phyloP scores from a whole-genome alignment of 2,113 vertebrate species.

The Colinus virginianus region DNA sequence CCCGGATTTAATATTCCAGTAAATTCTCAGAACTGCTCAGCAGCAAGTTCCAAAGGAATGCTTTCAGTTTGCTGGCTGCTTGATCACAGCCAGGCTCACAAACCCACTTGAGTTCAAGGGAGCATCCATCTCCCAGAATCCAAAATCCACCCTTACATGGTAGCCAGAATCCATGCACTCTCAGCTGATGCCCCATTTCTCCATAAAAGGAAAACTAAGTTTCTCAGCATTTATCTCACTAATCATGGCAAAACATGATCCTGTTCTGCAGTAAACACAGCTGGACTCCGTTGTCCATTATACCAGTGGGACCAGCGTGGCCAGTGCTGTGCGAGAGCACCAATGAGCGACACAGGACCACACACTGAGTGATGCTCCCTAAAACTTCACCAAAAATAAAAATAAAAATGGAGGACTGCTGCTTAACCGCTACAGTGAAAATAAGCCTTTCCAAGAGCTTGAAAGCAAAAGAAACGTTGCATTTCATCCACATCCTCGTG shows the following conservation, averaged over 20 bases:
- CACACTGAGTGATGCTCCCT: background rate
- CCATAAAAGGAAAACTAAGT: background rate
- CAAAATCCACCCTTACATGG: background rate
- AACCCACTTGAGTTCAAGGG: background rate
- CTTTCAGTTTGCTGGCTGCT: background rate
- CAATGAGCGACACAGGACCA: background rate
- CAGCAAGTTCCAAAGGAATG: background rate
- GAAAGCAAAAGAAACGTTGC: background rate
- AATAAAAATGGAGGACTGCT: background rate
- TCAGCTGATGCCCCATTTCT: background rate
- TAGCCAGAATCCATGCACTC: background rate
- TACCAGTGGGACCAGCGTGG: background rate
- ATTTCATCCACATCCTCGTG: background rate
- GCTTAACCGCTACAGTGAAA: background rate
- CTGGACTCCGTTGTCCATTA: background rate
- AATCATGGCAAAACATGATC: background rate
- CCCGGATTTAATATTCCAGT: background rate
- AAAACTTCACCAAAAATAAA: background rate
- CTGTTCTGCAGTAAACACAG: background rate
- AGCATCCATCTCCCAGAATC: background rate
- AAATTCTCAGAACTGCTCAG: background rate
- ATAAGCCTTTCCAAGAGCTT: background rate
- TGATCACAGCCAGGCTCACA: background rate
- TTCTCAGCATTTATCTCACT: background rate
- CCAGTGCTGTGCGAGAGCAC: background rate